phyloP scores from a whole-genome alignment of 2,888 invertebrate species.

The Podabrus alpinus region DNA sequence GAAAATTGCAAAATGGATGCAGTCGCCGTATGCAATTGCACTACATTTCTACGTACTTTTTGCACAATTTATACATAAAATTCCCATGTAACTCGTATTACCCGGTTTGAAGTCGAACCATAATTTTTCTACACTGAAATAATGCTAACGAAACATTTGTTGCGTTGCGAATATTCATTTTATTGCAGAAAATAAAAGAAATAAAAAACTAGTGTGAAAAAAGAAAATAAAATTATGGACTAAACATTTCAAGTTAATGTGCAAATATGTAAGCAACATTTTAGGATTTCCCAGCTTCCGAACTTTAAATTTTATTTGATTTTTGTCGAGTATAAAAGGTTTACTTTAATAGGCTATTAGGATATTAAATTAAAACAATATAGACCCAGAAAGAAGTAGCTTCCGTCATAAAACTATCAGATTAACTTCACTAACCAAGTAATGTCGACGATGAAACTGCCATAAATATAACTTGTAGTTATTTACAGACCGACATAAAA shows the following conservation, averaged over 20 bases:
- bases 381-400: conserved; percentile 26
- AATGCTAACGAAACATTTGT: background rate
- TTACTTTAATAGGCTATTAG: conserved; percentile 32
- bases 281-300: conserved; percentile 25
- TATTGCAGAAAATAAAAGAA: background rate
- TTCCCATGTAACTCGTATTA: conserved; percentile 44
- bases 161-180: background rate
- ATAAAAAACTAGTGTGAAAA: background rate
- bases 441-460: conserved; percentile 29
- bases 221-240: background rate
- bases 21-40: conserved; percentile 33
- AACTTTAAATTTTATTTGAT: conserved; percentile 32
- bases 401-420: conserved; percentile 29
- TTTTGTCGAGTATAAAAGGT: conserved; percentile 29
- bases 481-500: conserved; percentile 47
- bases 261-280: conserved; percentile 18
- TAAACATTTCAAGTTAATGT: no score
- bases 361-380: conserved; percentile 33
- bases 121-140: background rate
- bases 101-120: conserved; percentile 6
- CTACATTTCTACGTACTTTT: conserved; percentile 35
- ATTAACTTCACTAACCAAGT: conserved; percentile 28
- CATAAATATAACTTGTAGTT: conserved; percentile 41
- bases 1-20: conserved; percentile 43
- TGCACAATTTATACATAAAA: conserved; percentile 47